Conservation (phyloP, 1,140 invertebrate genomes). For the Spodoptera frugiperda region DNA sequence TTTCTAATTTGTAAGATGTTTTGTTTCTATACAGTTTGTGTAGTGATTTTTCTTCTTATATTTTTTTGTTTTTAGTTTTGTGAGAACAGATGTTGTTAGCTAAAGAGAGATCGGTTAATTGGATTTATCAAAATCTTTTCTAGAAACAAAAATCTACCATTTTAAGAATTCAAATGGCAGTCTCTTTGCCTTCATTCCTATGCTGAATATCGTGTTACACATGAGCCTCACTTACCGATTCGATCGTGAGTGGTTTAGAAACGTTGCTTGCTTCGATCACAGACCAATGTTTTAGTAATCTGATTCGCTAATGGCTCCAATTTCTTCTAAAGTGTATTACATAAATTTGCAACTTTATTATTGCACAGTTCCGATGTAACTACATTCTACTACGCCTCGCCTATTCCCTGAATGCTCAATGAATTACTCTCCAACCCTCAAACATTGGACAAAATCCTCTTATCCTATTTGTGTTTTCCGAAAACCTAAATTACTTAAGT, state of each 20-base stretch:
- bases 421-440: slow-evolving; percentile 40
- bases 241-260: slow-evolving; percentile 32
- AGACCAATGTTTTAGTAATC: slow-evolving; percentile 43
- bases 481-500: slow-evolving; percentile 39
- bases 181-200: slow-evolving; percentile 1
- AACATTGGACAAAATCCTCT: slow-evolving; percentile 32
- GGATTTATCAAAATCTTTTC: too few species aligned
- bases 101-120: too few species aligned
- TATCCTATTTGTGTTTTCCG: slow-evolving; percentile 35
- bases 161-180: slow-evolving; percentile 5
- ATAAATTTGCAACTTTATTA: slow-evolving; percentile 28
- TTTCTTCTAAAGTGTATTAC: slow-evolving; percentile 35
- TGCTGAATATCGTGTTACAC: slow-evolving; percentile 13
- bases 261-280: slow-evolving; percentile 21
- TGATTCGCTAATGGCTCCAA: slow-evolving; percentile 39
- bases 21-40: neutral
- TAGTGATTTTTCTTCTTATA: neutral
- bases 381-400: slow-evolving; percentile 11
- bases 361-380: slow-evolving; percentile 10
- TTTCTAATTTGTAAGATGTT: slow-evolving; percentile 1
- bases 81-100: neutral
- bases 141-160: neutral
- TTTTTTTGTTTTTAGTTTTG: neutral
- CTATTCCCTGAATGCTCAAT: slow-evolving; percentile 18
- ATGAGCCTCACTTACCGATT: slow-evolving; percentile 22